Evolutionary conservation across 2,797 vertebrate species (phyloP), one percentile per base, ranked within the genome.

Genomic region (Alectoris magna): DNA sequence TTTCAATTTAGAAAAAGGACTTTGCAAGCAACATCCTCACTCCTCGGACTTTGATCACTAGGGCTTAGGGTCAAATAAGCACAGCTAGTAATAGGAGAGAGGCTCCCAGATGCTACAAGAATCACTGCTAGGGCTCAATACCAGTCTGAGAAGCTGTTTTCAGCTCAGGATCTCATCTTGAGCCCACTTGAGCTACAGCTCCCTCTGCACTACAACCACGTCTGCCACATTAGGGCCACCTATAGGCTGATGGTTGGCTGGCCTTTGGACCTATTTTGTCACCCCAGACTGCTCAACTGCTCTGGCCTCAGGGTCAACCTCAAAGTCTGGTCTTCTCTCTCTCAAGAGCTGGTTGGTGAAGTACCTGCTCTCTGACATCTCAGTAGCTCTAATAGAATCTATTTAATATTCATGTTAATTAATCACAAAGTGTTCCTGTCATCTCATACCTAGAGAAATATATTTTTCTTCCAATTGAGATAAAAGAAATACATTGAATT

Each of bases 21-120:
- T 6, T 15, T 90, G 22, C 0, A 0, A 41, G 3, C 16, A 41
- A 2, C 10, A 2, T 53, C 4, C 26, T 4, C 9, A 3, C 34
- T 27, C 4, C 21, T 11, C 6, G 18, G 8, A 51, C 4, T 44
- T 31, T 88, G 23, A 16, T 23, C 74, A 38, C 59, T 36, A 38
- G 23, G 41, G 43, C 7, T 14, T n/a, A 38, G 39, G 44, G 63
- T 7, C 9, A 36, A 6, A 8, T 16, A 4, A 64, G 41, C 6
- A 22, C 7, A 21, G 26, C 21, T 53, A 21, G 10, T n/a, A 7
- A 46, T 34, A 9, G 24, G 27, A 29, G 9, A 74, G 27, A 73
- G 7, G 22, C 3, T 91, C 14, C 6, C 34, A 53, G 59, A 13
- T 51, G 3, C 6, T 0, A 0, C n/a, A 15, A 6, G 38, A 56